A percentile compares a stretch with the other conserved stretches of the same genome.
These are phyloP conservation scores for Metalampra italica DNA, from an alignment of 2,888 invertebrate species.

Conservation along the genomic window DNA sequence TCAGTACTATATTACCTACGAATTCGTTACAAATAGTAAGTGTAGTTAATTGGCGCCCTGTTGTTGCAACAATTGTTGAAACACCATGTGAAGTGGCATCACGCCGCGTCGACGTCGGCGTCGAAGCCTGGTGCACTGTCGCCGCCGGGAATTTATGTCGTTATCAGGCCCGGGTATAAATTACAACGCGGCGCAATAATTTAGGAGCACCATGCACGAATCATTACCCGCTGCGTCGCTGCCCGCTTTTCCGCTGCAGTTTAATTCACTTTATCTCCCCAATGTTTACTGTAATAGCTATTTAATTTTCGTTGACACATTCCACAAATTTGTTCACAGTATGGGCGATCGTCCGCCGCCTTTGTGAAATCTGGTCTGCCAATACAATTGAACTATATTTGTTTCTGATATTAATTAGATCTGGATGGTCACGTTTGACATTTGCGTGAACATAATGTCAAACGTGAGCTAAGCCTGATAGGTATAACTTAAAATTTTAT, in stretches of 20 bases:
- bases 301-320: conserved; percentile 44
- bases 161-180: conserved; percentile 73
- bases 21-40: conserved; percentile 1
- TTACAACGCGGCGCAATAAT: conserved; percentile 72
- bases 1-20: too few relatives aligned
- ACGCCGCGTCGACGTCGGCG: conserved; percentile 62
- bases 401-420: too few relatives aligned
- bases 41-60: too few relatives aligned
- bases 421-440: too few relatives aligned
- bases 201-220: conserved; percentile 75
- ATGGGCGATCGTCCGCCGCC: neutral
- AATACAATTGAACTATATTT: too few relatives aligned
- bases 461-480: too few relatives aligned
- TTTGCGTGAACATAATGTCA: too few relatives aligned
- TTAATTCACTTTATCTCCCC: conserved; percentile 70
- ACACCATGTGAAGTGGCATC: conserved; percentile 55
- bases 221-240: conserved; percentile 70
- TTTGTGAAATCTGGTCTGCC: too few relatives aligned
- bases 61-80: conserved; percentile 16
- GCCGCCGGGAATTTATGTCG: conserved; percentile 69
- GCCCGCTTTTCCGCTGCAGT: conserved; percentile 40
- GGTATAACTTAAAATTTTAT: too few relatives aligned
- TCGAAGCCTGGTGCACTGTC: conserved; percentile 64
- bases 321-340: conserved; percentile 25
- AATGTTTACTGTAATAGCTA: conserved; percentile 58